Conservation (phyloP, 2,888 invertebrate species). For the Gymnosoma rotundatum region DNA sequence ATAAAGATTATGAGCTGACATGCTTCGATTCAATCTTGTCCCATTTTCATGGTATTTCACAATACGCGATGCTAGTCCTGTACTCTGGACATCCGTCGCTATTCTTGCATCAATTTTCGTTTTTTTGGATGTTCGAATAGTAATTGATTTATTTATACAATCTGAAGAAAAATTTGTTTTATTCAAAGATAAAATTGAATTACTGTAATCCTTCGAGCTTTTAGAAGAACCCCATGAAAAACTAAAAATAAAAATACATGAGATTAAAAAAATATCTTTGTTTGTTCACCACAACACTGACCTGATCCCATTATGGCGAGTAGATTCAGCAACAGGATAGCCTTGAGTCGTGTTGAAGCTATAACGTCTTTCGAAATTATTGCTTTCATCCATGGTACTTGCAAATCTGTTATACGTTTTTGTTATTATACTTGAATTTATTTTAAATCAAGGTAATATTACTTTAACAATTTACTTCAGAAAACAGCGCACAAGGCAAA, state of each 20-base stretch:
- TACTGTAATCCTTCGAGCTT: slow-evolving; percentile 72
- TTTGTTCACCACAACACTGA: slow-evolving; percentile 67
- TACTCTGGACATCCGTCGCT: slow-evolving; percentile 83
- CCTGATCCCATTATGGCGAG: slow-evolving; percentile 74
- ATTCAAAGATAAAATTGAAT: slow-evolving; percentile 67
- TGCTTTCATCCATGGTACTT: slow-evolving; percentile 66
- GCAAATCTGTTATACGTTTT: not conserved
- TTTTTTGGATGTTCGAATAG: slow-evolving; percentile 70
- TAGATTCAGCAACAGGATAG: slow-evolving; percentile 80
- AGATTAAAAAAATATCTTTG: not conserved
- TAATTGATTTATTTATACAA: slow-evolving; percentile 51
- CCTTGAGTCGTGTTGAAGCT: slow-evolving; percentile 77
- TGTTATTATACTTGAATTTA: not conserved
- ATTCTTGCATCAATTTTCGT: slow-evolving; percentile 79
- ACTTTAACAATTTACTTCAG: not conserved
- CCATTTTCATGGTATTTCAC: slow-evolving; percentile 82
- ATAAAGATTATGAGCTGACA: slow-evolving; percentile 80
- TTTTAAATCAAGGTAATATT: not conserved
- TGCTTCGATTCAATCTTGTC: slow-evolving; percentile 78
- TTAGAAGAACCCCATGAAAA: slow-evolving; percentile 74
- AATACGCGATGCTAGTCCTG: slow-evolving; percentile 83
- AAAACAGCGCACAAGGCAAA: slow-evolving; percentile 45
- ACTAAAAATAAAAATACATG: slow-evolving; percentile 10
- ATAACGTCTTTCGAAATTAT: slow-evolving; percentile 75
- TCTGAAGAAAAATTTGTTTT: slow-evolving; percentile 28